Conservation (phyloP, 2,113 vertebrate genomes). For the Cromileptes altivelis region DNA sequence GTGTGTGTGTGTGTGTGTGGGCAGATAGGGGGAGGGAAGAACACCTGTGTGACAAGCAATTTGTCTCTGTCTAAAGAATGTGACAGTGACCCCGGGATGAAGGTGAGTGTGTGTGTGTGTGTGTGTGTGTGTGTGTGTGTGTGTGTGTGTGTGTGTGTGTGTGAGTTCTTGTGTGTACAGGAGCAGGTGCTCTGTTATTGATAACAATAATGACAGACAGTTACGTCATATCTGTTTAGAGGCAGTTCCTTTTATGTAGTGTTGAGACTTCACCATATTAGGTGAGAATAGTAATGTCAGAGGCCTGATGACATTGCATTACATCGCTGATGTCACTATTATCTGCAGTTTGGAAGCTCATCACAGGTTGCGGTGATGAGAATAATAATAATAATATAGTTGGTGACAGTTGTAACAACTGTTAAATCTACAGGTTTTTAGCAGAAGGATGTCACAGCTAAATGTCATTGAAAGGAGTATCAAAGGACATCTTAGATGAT, state of each 20-base stretch:
- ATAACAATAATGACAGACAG: conserved; percentile 34
- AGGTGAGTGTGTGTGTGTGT: conserved; percentile 57
- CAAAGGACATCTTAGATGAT: too few relatives aligned
- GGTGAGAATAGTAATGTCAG: neutral
- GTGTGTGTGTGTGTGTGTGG: neutral
- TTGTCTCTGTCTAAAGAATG: conserved; percentile 74
- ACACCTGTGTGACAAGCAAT: conserved; percentile 71
- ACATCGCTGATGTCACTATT: neutral
- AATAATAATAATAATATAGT: too few relatives aligned
- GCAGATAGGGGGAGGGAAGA: neutral
- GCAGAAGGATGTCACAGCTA: neutral
- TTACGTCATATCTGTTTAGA: conserved; percentile 16
- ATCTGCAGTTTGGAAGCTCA: neutral
- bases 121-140: conserved; percentile 51
- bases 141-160: conserved; percentile 27
- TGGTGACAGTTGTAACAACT: neutral
- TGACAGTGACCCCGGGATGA: conserved; percentile 73
- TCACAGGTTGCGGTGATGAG: neutral
- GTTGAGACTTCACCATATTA: conserved; percentile 15
- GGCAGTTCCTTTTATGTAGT: conserved; percentile 7
- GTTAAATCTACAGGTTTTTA: neutral
- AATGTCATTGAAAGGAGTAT: too few relatives aligned
- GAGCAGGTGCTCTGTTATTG: conserved; percentile 62
- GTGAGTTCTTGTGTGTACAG: conserved; percentile 23
- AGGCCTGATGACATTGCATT: neutral